These are phyloP conservation scores for Menura novaehollandiae DNA, from an alignment of 2,113 vertebrate species.

Conservation along the genomic window DNA sequence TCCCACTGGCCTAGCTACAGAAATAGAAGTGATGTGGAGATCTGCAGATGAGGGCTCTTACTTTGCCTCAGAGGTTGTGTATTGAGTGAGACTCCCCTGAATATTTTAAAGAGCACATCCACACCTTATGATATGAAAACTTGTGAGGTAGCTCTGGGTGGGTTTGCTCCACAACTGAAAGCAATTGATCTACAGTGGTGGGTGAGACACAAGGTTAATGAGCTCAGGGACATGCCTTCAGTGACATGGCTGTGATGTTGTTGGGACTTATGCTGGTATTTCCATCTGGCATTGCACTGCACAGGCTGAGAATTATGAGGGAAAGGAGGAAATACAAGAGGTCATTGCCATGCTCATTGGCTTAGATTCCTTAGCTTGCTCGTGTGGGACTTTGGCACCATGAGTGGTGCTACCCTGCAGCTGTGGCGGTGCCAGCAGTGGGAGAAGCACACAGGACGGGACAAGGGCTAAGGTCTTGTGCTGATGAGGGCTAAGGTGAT, in stretches of 20 bases:
- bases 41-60: not conserved
- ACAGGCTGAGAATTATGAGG: not conserved
- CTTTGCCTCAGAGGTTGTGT: not conserved
- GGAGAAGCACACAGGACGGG: not conserved
- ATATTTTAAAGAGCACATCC: not conserved
- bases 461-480: not conserved
- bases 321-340: not conserved
- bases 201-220: not conserved
- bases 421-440: rapidly evolving
- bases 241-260: not conserved
- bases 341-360: rapidly evolving
- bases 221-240: not conserved
- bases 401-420: rapidly evolving
- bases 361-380: not conserved
- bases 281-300: not conserved
- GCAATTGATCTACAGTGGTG: too few species aligned
- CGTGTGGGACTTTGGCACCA: not conserved
- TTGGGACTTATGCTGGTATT: not conserved
- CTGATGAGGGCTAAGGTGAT: too few species aligned
- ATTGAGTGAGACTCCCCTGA: not conserved
- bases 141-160: not conserved
- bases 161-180: not conserved
- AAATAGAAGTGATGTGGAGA: not conserved
- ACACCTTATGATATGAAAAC: not conserved
- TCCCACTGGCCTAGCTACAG: not conserved